These are phyloP conservation scores for Ianthella basta DNA, from an alignment of 37 sponge, comb jelly and placozoan genomes.

Conservation along the genomic window DNA sequence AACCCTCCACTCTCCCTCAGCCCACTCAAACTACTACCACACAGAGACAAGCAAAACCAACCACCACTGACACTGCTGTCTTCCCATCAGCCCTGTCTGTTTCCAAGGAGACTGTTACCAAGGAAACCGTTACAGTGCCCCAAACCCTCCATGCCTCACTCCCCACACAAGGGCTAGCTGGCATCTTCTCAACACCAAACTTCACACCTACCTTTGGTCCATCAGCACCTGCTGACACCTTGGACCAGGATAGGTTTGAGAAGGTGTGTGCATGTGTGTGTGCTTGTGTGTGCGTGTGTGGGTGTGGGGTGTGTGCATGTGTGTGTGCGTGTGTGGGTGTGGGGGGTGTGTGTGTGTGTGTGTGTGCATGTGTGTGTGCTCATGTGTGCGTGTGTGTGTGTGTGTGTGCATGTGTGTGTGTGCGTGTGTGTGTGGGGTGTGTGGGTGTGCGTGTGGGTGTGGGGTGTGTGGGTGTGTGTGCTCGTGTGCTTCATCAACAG, in stretches of 20 bases:
- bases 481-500: not conserved
- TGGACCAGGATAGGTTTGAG: conserved; percentile 10
- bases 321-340: not conserved
- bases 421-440: no score
- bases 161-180: not conserved
- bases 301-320: not conserved
- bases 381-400: no score
- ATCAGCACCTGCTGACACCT: not conserved
- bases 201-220: conserved; percentile 8
- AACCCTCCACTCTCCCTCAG: not conserved
- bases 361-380: no score
- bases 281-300: not conserved
- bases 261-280: conserved; percentile 6
- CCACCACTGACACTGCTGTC: no score
- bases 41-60: not conserved
- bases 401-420: no score
- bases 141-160: not conserved
- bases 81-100: no score
- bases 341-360: no score
- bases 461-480: no score
- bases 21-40: not conserved
- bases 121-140: no score
- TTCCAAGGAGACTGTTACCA: no score
- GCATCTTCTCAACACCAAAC: conserved; percentile 15
- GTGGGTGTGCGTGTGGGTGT: no score